Evolutionary conservation across 2,797 vertebrate genomes (phyloP).

Genomic region (Iguana delicatissima): DNA sequence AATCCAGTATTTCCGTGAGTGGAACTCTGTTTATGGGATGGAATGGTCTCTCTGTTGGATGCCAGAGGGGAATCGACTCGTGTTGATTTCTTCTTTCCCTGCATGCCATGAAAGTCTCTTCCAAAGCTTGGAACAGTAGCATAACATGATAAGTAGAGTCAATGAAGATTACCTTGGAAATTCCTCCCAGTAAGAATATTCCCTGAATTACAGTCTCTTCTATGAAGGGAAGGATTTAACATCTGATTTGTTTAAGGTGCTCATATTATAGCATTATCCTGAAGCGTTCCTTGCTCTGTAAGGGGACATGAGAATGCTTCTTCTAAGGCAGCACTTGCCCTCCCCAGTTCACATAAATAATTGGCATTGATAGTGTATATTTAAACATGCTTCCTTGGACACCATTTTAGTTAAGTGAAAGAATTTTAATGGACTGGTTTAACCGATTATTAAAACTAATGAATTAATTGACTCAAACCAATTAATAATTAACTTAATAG

Average conservation of each 20-base stretch:
- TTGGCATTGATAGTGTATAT: neutral
- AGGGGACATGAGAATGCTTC: neutral
- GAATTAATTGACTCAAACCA: neutral
- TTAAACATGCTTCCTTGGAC: neutral
- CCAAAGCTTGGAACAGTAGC: neutral
- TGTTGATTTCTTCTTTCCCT: neutral
- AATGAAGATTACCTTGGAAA: too few relatives aligned
- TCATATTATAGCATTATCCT: neutral
- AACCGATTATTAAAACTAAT: neutral
- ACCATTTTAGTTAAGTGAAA: neutral
- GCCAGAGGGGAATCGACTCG: too few relatives aligned
- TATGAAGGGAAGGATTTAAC: neutral
- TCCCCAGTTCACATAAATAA: neutral
- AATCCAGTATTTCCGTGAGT: neutral
- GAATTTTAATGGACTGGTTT: neutral
- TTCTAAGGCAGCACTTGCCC: neutral
- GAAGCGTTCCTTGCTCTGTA: neutral
- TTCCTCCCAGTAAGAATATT: neutral
- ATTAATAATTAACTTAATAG: too few relatives aligned
- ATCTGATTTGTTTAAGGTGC: neutral
- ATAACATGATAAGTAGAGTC: too few relatives aligned
- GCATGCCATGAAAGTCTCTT: neutral
- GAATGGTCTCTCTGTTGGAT: neutral
- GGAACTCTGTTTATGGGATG: neutral
- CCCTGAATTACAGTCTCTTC: neutral